Base-by-base conservation (phyloP, 2,888 invertebrate species). In the Tiliacea aurago region DNA sequence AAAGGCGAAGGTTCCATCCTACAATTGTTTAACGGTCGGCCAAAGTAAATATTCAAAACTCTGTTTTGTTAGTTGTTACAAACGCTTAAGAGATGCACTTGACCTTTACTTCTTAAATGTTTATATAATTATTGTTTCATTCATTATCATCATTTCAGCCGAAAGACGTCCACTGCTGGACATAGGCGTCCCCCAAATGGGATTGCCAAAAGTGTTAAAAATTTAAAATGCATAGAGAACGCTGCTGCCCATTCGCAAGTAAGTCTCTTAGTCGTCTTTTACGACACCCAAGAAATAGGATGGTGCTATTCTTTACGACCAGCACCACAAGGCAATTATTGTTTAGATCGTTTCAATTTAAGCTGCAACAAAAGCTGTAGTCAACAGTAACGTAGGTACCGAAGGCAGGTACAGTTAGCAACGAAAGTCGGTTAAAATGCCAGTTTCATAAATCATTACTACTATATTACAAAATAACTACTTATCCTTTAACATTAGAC, bases 1-100 rank as follows among this genome's bases (percentile, higher is more conserved):
- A 84, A 80, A 80, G 80, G 68, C 68, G 65, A 80, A 84, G 84
- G 84, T 80, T 73, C 59, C 45, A 77, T 81, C 47, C 70, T 37
- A 83, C 73, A 69, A 83, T 79, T 80, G 69, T 80, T 62, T 43
- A 62, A 61, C 59, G 59, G 53, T 41, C 47, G 51, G 28, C 4
- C 45, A 62, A 80, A 67, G 63, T 70, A 74, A 67, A 69, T 70
- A 84, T 67, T 63, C 59, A 49, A 56, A 74, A 53, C 55, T 47
- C n/a, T 56, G 45, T 53, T 62, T 73, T 67, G 62, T 84, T 80
- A 80, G 66, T 73, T 67, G 62, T 84, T 80, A 80, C 45, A 70
- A 64, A 79, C 83, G 10, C 28, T 53, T 59, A 43, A 28, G 49
- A 49, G 65, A 70, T 23, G 59, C 69, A 80, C 80, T 84, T 81